Base-by-base conservation (phyloP, 2,888 invertebrate genomes). In the Sympetrum striolatum region DNA sequence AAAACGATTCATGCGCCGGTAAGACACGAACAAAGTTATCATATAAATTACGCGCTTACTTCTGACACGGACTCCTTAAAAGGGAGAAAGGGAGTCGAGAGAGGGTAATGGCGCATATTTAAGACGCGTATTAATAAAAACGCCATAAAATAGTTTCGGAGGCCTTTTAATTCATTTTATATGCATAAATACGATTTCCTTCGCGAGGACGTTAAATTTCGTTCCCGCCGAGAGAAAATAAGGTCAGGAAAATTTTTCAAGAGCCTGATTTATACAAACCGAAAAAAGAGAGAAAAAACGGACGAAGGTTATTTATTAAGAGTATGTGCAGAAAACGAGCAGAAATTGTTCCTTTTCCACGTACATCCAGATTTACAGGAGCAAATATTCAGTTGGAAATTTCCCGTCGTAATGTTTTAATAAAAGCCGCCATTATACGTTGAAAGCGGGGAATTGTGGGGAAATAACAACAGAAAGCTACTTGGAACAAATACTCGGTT, bases 21-120 rank as follows among this genome's bases (percentile, higher is more conserved):
- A 86, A 86, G 86, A 86, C 86, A 86, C 86, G 86, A 86, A 86
- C 86, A 86, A 86, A 86, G 86, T 86, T 86, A 86, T 86, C 86
- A 86, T 86, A 86, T 86, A 86, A 86, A 86, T 86, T 86, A 86
- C 86, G 64, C 35, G 60, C 86, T 86, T 86, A 60, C 86, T 86
- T 86, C 58, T 86, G 86, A 86, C 86, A 37, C 86, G 37, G n/a
- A 31, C 37, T 86, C 14, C 86, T 18, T 14, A 73, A 73, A 73
- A 73, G 6, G 86, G 86, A n/a, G 60, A 60, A 12, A 60, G 37
- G 73, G 14, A 60, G n/a, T 37, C 5, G 58, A 53, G 82, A 53
- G 82, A 12, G 86, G 86, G 58, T 35, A 58, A 58, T 58, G 53
- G 86, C 60, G 86, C 86, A 86, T 86, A 86, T 86, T 60, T 86